These are phyloP conservation scores for Monochamus alternatus DNA, from an alignment of 2,888 invertebrate genomes.

Conservation along the genomic window DNA sequence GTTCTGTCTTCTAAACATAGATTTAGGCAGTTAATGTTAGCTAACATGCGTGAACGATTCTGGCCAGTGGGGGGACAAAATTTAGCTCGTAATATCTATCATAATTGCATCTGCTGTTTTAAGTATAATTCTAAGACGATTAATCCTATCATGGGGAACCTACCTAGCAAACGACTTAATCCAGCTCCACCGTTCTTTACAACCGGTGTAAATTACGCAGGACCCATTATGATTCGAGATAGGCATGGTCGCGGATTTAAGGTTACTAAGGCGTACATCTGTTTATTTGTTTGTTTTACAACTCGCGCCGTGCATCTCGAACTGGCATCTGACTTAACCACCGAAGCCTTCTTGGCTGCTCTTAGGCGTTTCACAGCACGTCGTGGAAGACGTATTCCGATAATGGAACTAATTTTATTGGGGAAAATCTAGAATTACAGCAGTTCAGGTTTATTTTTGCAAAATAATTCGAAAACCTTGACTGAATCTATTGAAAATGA, in stretches of 20 bases:
- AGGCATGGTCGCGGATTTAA: too few relatives aligned
- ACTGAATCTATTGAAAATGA: neutral
- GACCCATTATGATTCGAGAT: too few relatives aligned
- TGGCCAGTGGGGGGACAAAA: too few relatives aligned
- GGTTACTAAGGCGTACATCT: too few relatives aligned
- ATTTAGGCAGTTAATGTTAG: too few relatives aligned
- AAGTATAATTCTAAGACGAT: neutral
- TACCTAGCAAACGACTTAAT: neutral
- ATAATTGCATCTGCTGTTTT: neutral
- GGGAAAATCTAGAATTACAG: neutral
- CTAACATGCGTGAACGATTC: too few relatives aligned
- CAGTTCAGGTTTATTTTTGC: neutral
- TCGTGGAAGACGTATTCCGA: neutral
- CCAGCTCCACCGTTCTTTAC: neutral
- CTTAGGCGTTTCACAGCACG: neutral
- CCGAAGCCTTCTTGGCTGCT: neutral
- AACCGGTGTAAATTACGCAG: neutral
- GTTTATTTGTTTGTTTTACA: too few relatives aligned
- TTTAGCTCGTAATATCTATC: neutral
- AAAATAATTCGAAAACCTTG: neutral
- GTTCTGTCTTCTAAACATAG: too few relatives aligned
- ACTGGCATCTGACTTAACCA: neutral
- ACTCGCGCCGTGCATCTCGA: too few relatives aligned
- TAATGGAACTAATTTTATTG: slow-evolving; percentile 9
- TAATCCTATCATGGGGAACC: neutral